Evolutionary conservation across 2,113 vertebrate species (phyloP).

Genomic region (Nyctereutes procyonoides): DNA sequence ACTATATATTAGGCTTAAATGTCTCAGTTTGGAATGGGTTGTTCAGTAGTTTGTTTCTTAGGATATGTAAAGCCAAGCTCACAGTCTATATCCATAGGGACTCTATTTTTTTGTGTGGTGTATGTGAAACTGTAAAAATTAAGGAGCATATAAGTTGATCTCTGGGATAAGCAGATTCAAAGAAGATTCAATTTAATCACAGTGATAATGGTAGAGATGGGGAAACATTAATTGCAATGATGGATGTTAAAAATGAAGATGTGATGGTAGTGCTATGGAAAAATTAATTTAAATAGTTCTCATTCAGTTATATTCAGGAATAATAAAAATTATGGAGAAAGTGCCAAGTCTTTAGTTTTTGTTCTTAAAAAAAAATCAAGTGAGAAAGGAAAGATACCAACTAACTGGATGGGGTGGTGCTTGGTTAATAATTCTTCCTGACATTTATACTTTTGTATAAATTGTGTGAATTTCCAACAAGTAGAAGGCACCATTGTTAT

Average conservation of each 20-base stretch:
- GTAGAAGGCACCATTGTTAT: conserved; percentile 17
- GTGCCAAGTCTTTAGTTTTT: neutral
- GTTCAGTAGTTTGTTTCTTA: neutral
- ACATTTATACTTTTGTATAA: neutral
- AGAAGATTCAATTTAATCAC: neutral
- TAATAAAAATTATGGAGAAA: neutral
- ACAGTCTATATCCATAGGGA: neutral
- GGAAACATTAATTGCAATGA: neutral
- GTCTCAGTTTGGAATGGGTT: neutral
- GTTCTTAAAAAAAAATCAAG: neutral
- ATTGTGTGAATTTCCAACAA: conserved; percentile 19
- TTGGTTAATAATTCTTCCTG: conserved; percentile 59
- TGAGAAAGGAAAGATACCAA: neutral
- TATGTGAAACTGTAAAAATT: neutral
- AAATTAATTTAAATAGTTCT: conserved; percentile 16
- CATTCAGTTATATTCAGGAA: neutral
- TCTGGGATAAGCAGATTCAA: neutral
- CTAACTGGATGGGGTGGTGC: neutral
- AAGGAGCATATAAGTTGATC: neutral
- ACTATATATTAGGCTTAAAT: neutral
- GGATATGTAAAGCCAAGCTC: neutral
- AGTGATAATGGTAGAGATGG: neutral
- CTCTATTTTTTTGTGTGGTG: neutral
- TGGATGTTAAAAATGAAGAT: conserved; percentile 8
- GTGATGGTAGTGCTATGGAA: neutral